A percentile compares a stretch with the other conserved stretches of the same genome.
phyloP scores from a whole-genome alignment of 2,113 vertebrate species.

The Phylloscopus trochiloides region DNA sequence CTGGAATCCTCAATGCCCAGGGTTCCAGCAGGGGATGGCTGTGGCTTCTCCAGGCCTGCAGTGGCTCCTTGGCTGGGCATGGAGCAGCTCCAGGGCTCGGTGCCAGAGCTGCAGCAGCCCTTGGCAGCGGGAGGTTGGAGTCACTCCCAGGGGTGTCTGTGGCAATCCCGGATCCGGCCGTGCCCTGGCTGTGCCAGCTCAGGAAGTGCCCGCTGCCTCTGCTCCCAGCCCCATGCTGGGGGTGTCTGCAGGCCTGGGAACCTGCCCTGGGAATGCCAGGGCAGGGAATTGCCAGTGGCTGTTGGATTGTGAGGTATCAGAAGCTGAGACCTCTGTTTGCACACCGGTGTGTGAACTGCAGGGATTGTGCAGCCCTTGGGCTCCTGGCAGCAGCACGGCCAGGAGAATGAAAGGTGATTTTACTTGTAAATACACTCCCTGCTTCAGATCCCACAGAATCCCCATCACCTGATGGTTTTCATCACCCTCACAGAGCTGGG shows the following conservation, averaged over 20 bases:
- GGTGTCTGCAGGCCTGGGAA: background rate
- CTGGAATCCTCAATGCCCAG: background rate
- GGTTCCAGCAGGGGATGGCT: background rate
- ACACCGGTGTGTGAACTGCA: fast-evolving
- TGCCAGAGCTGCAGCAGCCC: background rate
- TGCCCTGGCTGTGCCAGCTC: background rate
- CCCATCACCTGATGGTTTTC: background rate
- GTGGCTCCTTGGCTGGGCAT: too few relatives aligned
- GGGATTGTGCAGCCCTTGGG: fast-evolving
- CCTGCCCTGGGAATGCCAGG: fast-evolving
- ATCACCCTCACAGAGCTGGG: background rate
- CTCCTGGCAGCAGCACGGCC: background rate
- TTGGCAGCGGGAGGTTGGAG: background rate
- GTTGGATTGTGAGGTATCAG: fast-evolving
- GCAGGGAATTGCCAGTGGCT: too few relatives aligned
- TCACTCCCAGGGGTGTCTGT: background rate
- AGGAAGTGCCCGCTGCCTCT: background rate
- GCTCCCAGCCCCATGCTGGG: background rate
- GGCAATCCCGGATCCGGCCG: background rate
- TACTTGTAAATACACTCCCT: background rate
- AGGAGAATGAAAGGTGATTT: background rate
- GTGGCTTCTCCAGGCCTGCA: background rate
- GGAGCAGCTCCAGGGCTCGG: background rate
- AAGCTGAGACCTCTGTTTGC: fast-evolving
- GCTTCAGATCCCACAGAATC: background rate